Evolutionary conservation across 2,888 invertebrate species (phyloP).

Genomic region (Meliscaeva auricollis): DNA sequence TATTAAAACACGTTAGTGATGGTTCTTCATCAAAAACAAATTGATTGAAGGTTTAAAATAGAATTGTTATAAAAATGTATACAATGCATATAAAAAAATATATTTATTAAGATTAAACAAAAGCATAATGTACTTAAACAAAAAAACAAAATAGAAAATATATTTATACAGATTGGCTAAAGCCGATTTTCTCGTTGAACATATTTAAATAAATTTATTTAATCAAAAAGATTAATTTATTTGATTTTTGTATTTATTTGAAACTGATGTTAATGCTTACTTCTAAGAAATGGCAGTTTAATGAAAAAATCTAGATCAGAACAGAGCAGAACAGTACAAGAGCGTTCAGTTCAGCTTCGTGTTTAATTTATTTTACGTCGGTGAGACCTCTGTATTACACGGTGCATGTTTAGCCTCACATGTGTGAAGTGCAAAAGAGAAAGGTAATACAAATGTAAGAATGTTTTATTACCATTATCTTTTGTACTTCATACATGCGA

Average conservation of each 20-base stretch:
- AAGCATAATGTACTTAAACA: slow-evolving; percentile 26
- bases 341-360: too few relatives aligned
- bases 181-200: slow-evolving; percentile 66
- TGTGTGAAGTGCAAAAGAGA: too few relatives aligned
- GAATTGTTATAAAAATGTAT: slow-evolving; percentile 37
- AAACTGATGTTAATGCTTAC: not conserved
- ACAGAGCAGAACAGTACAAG: too few relatives aligned
- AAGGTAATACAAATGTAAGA: too few relatives aligned
- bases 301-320: too few relatives aligned
- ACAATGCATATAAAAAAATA: slow-evolving; percentile 38
- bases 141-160: slow-evolving; percentile 45
- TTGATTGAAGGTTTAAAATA: slow-evolving; percentile 16
- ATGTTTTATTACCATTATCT: too few relatives aligned
- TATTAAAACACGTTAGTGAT: slow-evolving; percentile 23
- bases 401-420: too few relatives aligned
- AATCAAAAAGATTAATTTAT: slow-evolving; percentile 35
- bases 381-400: too few relatives aligned
- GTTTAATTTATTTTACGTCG: too few relatives aligned
- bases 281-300: too few relatives aligned
- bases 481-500: too few relatives aligned
- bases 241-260: not conserved
- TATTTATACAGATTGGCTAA: slow-evolving; percentile 72
- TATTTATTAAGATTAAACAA: slow-evolving; percentile 24
- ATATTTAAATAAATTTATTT: slow-evolving; percentile 70
- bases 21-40: slow-evolving; percentile 6